Base-by-base conservation (phyloP, 2,113 vertebrate species). In the Chiloscyllium plagiosum region DNA sequence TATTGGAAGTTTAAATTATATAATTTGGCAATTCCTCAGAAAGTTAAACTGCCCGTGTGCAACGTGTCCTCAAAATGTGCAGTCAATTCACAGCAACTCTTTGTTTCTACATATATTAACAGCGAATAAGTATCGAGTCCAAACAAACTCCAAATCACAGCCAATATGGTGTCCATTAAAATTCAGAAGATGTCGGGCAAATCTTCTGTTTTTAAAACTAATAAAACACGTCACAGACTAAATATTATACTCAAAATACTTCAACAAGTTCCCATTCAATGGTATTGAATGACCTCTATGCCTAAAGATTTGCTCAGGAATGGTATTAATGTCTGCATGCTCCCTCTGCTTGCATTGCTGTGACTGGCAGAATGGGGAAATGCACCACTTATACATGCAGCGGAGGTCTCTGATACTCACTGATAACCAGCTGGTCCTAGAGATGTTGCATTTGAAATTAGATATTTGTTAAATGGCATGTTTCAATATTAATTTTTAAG, bases 391-490 rank as follows among this genome's bases (percentile, higher is more conserved):
- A 37, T 68, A 93, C n/a, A 93, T 66, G 65, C 61, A 37, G 61
- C 33, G 47, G 94, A 72, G 94, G 42, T 29, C 68, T 72, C 37
- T 76, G 69, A 76, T 95, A 47, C 76, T 33, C 94, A 50, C 47
- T 52, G 52, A 72, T 42, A 95, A 76, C 37, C 69, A 95, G 94
- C 94, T 95, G 69, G 94, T 95, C 94, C 15, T 20, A 10, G 68
- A 72, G 52, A 72, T 95, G 69, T 95, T 95, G 42, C 47, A 72
- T 72, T 76, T 95, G 94, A 95, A 95, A 76, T 95, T 24, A 95
- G 68, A 50, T 72, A 72, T 72, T 76, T 95, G 94, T 95, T 95
- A 76, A 95, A 50, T 95, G 94, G 37, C 94, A 95, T 72, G 94
- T 95, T 95, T 95, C 70, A 95, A 76, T 76, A 95, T 95, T 52